Evolutionary conservation across 2,113 vertebrate species (phyloP), one percentile per base, ranked within the genome.

Genomic region (Micronisus gabar): DNA sequence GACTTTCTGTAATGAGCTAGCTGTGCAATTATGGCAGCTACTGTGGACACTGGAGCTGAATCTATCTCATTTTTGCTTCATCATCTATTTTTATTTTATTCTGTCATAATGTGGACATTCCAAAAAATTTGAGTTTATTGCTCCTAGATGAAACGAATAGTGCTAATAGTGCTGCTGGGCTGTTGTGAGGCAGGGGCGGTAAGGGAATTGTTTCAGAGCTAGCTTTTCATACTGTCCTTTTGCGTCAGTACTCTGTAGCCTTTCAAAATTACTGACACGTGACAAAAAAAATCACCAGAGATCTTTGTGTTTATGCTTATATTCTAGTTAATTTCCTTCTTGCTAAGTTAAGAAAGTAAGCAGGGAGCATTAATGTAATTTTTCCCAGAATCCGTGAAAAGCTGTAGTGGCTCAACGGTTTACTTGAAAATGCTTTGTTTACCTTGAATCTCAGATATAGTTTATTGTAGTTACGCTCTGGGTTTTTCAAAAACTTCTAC

Each of bases 81-180:
- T 73, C 70, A 71, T 91, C 88, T 95, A 38, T 93, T 97, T 95
- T 95, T 92, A 53, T 76, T 55, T 94, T 72, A 50, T 79, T 90
- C 68, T 34, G 30, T 45, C 72, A 65, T 89, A 87, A 92, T 40
- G 58, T 93, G 80, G 66, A 40, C 66, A 45, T 74, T 93, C 58
- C 0, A 26, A 93, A 91, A 72, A 73, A 47, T 29, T 4, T 6
- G n/a, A 61, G n/a, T 61, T 76, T 85, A 76, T 85, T 87, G 70
- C 86, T 95, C 45, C 19, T 36, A 34, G 73, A 80, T 86, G 82
- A 40, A 56, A 71, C n/a, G 82, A 47, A 10, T 7, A 62, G 52
- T 6, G 27, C 43, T 88, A 9, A n/a, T 26, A 34, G 72, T 10
- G 55, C 68, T 71, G 88, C 82, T 20, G 88, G 62, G n/a, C 41